A percentile compares a stretch with the other conserved stretches of the same genome.
Conservation (phyloP, 2,797 vertebrate species). For the Florisuga fusca region DNA sequence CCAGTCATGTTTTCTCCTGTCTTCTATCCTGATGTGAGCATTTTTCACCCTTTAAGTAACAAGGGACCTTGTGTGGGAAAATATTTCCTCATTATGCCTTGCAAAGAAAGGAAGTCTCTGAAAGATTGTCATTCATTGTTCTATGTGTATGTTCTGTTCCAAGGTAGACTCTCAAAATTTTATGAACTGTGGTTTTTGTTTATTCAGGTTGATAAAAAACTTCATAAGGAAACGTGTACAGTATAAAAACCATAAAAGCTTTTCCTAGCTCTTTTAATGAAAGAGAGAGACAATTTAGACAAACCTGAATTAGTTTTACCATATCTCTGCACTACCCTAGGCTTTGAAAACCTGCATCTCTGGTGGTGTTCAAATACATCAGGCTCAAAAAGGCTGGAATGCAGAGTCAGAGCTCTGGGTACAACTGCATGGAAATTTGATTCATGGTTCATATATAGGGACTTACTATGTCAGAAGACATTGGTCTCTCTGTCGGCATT, state of each 20-base stretch:
- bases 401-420: neutral
- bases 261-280: neutral
- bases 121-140: neutral
- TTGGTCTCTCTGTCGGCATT: neutral
- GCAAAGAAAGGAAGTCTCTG: neutral
- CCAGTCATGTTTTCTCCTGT: slow-evolving; percentile 6
- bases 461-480: rapidly evolving
- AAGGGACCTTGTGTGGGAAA: slow-evolving; percentile 8
- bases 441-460: neutral
- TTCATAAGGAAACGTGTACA: neutral
- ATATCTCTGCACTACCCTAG: neutral
- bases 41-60: slow-evolving; percentile 34
- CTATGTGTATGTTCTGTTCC: neutral
- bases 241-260: neutral
- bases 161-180: neutral
- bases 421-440: neutral
- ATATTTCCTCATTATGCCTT: slow-evolving; percentile 16
- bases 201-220: neutral
- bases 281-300: neutral
- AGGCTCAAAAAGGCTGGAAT: neutral
- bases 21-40: neutral
- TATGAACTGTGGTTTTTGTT: neutral
- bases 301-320: neutral
- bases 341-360: neutral
- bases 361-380: neutral